Percentiles rank a stretch among this genome's conserved stretches.
phyloP scores from a whole-genome alignment of 2,797 vertebrate genomes.

The Echiichthys vipera region DNA sequence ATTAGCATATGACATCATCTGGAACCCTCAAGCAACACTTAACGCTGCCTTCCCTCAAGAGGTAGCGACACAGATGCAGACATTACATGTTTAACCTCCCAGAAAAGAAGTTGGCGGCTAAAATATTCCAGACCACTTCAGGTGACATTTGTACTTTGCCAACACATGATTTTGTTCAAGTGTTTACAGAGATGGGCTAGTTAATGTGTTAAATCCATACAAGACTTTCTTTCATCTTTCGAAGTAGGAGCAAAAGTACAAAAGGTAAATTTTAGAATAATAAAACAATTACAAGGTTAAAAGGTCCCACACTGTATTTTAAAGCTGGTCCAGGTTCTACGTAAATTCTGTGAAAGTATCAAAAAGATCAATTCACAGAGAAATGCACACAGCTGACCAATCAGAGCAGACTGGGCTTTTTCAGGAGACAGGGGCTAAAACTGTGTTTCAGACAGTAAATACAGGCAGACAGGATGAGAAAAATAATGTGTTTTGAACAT shows the following conservation, averaged over 20 bases:
- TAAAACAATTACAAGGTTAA: neutral
- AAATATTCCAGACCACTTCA: neutral
- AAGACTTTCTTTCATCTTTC: neutral
- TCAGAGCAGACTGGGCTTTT: too few species aligned
- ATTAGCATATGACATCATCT: constrained; percentile 43
- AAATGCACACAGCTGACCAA: too few species aligned
- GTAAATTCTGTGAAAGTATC: too few species aligned
- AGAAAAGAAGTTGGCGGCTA: neutral
- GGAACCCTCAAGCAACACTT: constrained; percentile 13
- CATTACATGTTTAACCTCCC: neutral
- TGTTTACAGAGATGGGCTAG: neutral
- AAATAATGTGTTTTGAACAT: too few species aligned
- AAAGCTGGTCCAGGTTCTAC: too few species aligned
- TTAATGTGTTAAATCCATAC: neutral
- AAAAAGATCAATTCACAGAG: too few species aligned
- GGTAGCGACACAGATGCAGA: neutral
- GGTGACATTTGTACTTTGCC: neutral
- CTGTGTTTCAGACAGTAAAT: too few species aligned
- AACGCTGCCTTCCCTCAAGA: neutral
- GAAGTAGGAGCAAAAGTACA: neutral
- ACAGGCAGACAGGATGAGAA: too few species aligned
- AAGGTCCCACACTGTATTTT: too few species aligned
- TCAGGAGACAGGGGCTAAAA: too few species aligned
- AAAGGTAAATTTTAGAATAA: neutral
- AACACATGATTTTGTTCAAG: neutral